A percentile compares a stretch with the other conserved stretches of the same genome.
These are phyloP conservation scores for Graphium colonna DNA, from an alignment of 2,888 invertebrate genomes.

Conservation along the genomic window DNA sequence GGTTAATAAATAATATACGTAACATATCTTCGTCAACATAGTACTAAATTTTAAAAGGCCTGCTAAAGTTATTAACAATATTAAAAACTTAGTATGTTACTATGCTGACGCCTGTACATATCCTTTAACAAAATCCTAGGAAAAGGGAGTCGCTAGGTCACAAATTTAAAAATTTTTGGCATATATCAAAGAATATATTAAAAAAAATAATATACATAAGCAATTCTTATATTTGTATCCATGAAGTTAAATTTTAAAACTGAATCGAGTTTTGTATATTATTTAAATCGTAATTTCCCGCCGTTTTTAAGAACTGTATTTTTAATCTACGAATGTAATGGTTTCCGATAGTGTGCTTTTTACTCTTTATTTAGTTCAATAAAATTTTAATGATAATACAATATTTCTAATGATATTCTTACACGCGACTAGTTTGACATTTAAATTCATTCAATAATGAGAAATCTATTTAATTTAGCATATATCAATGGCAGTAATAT, in stretches of 20 bases:
- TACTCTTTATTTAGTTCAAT: not conserved
- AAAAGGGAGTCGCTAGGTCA: slow-evolving; percentile 41
- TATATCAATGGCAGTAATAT: slow-evolving; percentile 63
- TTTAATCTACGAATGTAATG: no score
- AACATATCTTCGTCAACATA: slow-evolving; percentile 30
- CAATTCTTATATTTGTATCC: not conserved
- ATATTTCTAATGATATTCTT: slow-evolving; percentile 22
- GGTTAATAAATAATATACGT: slow-evolving; percentile 51
- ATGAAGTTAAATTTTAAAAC: not conserved
- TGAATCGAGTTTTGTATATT: not conserved
- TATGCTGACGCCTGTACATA: slow-evolving; percentile 50
- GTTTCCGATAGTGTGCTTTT: not conserved
- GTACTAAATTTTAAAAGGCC: slow-evolving; percentile 17
- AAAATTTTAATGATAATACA: slow-evolving; percentile 3
- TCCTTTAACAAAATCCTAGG: slow-evolving; percentile 69
- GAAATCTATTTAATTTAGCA: slow-evolving; percentile 46
- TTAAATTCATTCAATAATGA: slow-evolving; percentile 13
- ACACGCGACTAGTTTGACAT: slow-evolving; percentile 34
- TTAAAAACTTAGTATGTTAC: slow-evolving; percentile 15
- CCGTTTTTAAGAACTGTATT: slow-evolving; percentile 1
- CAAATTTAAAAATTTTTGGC: slow-evolving; percentile 36
- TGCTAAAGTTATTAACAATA: slow-evolving; percentile 12
- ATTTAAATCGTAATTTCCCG: not conserved
- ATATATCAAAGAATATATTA: slow-evolving; percentile 26
- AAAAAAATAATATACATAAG: slow-evolving; percentile 11